A percentile compares a stretch with the other conserved stretches of the same genome.
Conservation (phyloP, 2,888 invertebrate species). For the Hirtodrosophila trivittata region DNA sequence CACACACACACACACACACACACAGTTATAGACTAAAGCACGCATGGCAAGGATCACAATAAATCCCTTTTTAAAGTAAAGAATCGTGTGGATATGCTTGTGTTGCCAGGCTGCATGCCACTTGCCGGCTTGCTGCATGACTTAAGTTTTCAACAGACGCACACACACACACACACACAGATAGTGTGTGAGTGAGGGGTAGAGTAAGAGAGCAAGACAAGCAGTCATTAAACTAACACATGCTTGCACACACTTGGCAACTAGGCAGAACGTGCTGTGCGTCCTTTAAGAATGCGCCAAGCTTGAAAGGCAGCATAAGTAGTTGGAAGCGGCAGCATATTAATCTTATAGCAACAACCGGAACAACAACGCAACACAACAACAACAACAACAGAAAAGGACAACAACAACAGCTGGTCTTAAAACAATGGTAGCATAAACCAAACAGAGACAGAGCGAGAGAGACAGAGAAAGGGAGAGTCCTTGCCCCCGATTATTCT, state of each 20-base stretch:
- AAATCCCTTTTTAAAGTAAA: constrained; percentile 66
- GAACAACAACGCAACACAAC: constrained; percentile 40
- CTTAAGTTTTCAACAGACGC: constrained; percentile 71
- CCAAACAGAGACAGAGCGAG: constrained; percentile 1
- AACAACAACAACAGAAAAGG: constrained; percentile 20
- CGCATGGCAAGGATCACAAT: constrained; percentile 43
- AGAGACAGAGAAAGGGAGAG: constrained; percentile 17
- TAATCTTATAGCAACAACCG: constrained; percentile 65
- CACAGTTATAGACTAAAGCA: not conserved
- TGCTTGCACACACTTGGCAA: constrained; percentile 26
- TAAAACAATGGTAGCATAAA: constrained; percentile 36
- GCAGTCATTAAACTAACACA: constrained; percentile 57
- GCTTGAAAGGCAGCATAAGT: constrained; percentile 74
- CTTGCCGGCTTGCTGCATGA: constrained; percentile 49
- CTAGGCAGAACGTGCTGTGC: constrained; percentile 57
- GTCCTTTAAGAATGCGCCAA: constrained; percentile 53
- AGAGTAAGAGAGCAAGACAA: constrained; percentile 8
- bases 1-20: constrained; percentile 30
- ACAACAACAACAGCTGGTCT: constrained; percentile 17
- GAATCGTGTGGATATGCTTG: constrained; percentile 38
- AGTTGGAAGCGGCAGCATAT: constrained; percentile 75
- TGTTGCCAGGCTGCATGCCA: constrained; percentile 40
- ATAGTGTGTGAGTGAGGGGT: constrained; percentile 10
- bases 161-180: constrained; percentile 18
- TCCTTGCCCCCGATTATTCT: constrained; percentile 37